Percentiles rank a stretch among this genome's conserved stretches.
Conservation (phyloP, 2,888 invertebrate species). For the Cerceris rybyensis region DNA sequence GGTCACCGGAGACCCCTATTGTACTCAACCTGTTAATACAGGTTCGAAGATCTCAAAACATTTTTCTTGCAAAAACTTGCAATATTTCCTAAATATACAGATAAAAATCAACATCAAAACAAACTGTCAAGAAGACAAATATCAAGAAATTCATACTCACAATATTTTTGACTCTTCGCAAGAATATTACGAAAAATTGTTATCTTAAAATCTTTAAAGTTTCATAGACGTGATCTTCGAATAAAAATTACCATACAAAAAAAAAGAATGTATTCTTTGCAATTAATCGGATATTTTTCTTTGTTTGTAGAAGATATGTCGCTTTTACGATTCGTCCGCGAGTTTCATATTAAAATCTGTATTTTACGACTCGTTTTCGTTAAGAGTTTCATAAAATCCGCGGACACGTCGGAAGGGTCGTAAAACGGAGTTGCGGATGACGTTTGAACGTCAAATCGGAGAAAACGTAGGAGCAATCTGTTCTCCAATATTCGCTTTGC, state of each 20-base stretch:
- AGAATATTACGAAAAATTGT: too few species aligned
- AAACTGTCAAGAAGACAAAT: too few species aligned
- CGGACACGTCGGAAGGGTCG: slow-evolving; percentile 24
- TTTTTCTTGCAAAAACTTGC: too few species aligned
- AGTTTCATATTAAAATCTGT: slow-evolving; percentile 42
- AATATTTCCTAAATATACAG: too few species aligned
- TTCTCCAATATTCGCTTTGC: slow-evolving; percentile 50
- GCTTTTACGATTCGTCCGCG: neutral
- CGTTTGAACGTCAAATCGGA: slow-evolving; percentile 35
- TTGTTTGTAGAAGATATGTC: neutral
- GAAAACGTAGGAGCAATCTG: slow-evolving; percentile 57
- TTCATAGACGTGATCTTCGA: neutral
- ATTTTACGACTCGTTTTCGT: slow-evolving; percentile 24
- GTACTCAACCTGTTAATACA: too few species aligned
- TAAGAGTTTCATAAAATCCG: slow-evolving; percentile 43
- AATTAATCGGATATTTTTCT: too few species aligned
- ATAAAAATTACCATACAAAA: neutral
- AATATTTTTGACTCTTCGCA: too few species aligned
- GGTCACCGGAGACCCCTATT: too few species aligned
- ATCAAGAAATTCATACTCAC: too few species aligned
- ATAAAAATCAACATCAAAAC: too few species aligned
- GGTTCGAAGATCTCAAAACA: too few species aligned
- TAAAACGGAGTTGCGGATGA: slow-evolving; percentile 37
- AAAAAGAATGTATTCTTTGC: too few species aligned
- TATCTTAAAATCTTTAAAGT: neutral